A percentile compares a stretch with the other conserved stretches of the same genome.
Evolutionary conservation across 1,140 invertebrate species (phyloP).

Genomic region (Batillaria attramentaria): DNA sequence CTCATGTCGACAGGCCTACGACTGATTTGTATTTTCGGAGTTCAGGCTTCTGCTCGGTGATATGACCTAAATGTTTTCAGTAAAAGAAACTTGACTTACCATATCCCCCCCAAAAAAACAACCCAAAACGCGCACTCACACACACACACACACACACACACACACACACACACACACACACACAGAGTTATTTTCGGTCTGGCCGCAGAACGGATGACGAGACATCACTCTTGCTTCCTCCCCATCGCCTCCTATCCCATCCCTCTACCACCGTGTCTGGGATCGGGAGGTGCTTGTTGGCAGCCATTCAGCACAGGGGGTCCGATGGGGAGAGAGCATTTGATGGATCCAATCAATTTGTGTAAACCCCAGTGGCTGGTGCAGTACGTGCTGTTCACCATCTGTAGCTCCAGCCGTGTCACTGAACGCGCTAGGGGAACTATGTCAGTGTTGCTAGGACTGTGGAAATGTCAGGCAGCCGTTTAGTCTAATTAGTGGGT

Average conservation of each 20-base stretch:
- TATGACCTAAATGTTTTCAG: too few species aligned
- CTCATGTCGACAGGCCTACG: too few species aligned
- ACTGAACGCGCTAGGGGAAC: background rate
- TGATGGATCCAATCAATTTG: background rate
- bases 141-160: background rate
- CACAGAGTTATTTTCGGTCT: background rate
- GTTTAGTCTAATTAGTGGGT: background rate
- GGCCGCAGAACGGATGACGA: background rate
- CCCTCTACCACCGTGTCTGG: background rate
- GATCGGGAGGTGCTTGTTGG: background rate
- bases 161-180: background rate
- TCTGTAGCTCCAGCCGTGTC: too few species aligned
- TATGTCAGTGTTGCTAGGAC: background rate
- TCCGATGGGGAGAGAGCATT: background rate
- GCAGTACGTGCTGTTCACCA: too few species aligned
- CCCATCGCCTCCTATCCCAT: background rate
- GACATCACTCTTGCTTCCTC: background rate
- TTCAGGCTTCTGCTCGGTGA: too few species aligned
- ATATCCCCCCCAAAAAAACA: too few species aligned
- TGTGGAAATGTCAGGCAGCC: background rate
- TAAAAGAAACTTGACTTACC: too few species aligned
- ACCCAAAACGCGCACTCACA: too few species aligned
- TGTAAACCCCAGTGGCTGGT: too few species aligned
- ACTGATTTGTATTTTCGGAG: too few species aligned
- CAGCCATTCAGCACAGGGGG: background rate